Percentiles rank a stretch among this genome's conserved stretches.
Conservation (phyloP, 1,140 invertebrate genomes). For the Metopolophium dirhodum region DNA sequence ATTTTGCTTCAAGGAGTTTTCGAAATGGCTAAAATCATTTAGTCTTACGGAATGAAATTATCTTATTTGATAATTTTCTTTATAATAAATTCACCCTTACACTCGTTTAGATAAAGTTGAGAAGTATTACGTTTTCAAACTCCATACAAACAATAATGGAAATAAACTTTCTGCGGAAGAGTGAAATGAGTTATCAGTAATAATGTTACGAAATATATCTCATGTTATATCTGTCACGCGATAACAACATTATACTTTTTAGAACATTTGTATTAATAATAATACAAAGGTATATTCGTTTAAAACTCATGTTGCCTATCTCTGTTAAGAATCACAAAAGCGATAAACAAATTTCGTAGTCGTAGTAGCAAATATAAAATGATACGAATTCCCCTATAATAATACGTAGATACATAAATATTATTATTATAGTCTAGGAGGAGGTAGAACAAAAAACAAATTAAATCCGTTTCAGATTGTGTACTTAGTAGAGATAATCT, state of each 20-base stretch:
- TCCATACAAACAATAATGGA: conserved; percentile 45
- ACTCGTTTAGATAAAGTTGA: conserved; percentile 32
- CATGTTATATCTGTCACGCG: conserved; percentile 37
- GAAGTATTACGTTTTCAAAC: conserved; percentile 29
- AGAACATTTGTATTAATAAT: conserved; percentile 30
- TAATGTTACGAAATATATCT: conserved; percentile 38
- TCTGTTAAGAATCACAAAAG: not conserved
- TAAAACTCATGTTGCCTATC: not conserved
- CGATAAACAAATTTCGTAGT: not conserved
- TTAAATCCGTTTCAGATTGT: not conserved
- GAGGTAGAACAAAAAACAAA: not conserved
- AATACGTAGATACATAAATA: no score
- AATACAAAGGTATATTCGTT: not conserved
- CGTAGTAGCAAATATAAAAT: not conserved
- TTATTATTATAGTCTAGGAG: not conserved
- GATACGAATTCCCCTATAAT: not conserved
- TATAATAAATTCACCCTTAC: conserved; percentile 35
- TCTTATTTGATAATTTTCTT: conserved; percentile 41
- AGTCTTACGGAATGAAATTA: conserved; percentile 22
- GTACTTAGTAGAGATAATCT: not conserved
- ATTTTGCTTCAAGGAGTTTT: not conserved
- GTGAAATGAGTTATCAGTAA: conserved; percentile 52
- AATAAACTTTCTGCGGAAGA: conserved; percentile 47
- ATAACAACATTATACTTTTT: conserved; percentile 29
- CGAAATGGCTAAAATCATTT: conserved; percentile 41